Evolutionary conservation across 2,113 vertebrate species (phyloP).

Genomic region (Mesembrinibis cayennensis): DNA sequence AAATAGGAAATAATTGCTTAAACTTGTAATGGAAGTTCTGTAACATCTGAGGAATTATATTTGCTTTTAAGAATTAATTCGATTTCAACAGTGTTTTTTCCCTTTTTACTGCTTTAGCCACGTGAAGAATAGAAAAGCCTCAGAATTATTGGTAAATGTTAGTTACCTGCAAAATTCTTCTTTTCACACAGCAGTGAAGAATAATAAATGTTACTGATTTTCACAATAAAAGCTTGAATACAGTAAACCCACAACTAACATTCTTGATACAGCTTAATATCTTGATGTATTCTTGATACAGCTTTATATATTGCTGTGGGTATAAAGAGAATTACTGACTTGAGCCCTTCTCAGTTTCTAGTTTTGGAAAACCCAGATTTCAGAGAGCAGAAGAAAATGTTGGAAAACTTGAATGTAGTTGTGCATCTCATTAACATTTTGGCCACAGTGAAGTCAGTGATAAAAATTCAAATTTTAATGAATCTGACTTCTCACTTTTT

Average conservation of each 20-base stretch:
- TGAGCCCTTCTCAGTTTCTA: background rate
- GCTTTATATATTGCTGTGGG: background rate
- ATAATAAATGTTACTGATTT: background rate
- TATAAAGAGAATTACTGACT: background rate
- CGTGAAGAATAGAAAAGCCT: background rate
- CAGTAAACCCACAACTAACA: background rate
- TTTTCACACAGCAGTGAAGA: background rate
- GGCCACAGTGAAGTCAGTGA: background rate
- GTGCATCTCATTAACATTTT: background rate
- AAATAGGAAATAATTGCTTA: background rate
- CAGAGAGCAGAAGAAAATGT: background rate
- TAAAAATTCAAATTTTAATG: background rate
- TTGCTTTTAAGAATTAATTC: background rate
- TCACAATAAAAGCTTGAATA: background rate
- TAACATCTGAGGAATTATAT: background rate
- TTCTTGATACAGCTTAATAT: background rate
- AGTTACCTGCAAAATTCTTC: background rate
- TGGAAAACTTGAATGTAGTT: background rate
- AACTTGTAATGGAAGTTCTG: background rate
- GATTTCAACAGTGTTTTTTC: background rate
- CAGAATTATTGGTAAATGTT: background rate
- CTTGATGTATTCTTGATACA: background rate
- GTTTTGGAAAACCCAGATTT: background rate
- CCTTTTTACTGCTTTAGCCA: background rate
- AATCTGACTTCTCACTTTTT: background rate